These are phyloP conservation scores for Chrysomela aeneicollis DNA, from an alignment of 2,888 invertebrate species.

Conservation along the genomic window DNA sequence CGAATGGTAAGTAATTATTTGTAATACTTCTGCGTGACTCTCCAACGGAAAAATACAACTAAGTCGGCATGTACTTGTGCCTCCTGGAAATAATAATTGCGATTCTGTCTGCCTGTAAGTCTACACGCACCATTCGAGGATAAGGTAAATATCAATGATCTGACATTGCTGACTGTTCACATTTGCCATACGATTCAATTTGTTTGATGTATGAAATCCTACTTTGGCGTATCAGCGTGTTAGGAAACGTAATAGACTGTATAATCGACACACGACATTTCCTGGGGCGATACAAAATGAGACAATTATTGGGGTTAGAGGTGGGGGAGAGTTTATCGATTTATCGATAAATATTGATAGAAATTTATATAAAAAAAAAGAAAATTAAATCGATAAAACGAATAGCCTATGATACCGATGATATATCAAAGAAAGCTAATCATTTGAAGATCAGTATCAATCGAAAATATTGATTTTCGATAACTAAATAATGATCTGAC, in stretches of 20 bases:
- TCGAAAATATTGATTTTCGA: too few species aligned
- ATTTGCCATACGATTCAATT: background rate
- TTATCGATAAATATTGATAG: too few species aligned
- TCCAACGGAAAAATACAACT: conserved; percentile 50
- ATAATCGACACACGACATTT: too few species aligned
- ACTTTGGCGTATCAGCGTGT: background rate
- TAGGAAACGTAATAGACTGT: background rate
- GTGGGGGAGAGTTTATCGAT: too few species aligned
- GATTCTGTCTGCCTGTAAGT: conserved; percentile 56
- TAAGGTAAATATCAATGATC: conserved; percentile 35
- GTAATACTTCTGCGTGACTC: conserved; percentile 59
- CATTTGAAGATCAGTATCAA: too few species aligned
- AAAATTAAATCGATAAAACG: too few species aligned
- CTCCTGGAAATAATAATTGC: conserved; percentile 56
- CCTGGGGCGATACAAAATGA: too few species aligned
- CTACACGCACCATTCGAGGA: conserved; percentile 55
- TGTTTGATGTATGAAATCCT: background rate
- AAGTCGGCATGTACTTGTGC: conserved; percentile 54
- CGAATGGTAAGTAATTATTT: conserved; percentile 56
- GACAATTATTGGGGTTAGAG: too few species aligned
- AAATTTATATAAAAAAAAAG: too few species aligned
- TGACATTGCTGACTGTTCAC: conserved; percentile 24
- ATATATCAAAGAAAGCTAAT: too few species aligned
- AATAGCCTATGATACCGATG: too few species aligned
- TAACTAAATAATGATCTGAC: too few species aligned